phyloP scores from a whole-genome alignment of 2,888 invertebrate genomes.

The Sialis lutaria region DNA sequence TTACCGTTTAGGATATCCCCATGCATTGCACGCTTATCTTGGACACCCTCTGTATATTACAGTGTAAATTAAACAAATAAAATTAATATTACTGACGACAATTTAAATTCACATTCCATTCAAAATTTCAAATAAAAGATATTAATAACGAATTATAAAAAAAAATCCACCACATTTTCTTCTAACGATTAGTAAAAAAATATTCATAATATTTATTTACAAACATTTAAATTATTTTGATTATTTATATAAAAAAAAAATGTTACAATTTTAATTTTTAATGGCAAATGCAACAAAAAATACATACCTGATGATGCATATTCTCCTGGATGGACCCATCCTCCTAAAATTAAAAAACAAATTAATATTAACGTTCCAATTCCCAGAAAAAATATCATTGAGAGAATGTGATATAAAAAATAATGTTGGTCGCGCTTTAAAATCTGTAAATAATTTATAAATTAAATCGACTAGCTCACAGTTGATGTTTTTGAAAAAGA shows the following conservation, averaged over 20 bases:
- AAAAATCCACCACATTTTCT: background rate
- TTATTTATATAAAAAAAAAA: background rate
- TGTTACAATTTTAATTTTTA: background rate
- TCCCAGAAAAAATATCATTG: background rate
- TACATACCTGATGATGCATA: conserved; percentile 92
- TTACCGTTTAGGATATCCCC: too few relatives aligned
- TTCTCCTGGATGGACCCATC: conserved; percentile 97
- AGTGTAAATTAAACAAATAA: conserved; percentile 9
- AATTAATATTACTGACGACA: too few relatives aligned
- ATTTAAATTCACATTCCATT: background rate
- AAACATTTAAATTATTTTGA: too few relatives aligned
- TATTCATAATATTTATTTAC: too few relatives aligned
- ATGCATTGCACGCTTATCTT: too few relatives aligned
- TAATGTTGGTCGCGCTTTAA: too few relatives aligned
- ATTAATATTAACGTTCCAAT: conserved; percentile 8
- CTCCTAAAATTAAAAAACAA: conserved; percentile 40
- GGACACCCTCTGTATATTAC: too few relatives aligned
- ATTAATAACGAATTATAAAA: background rate
- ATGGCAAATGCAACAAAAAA: background rate
- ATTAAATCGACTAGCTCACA: background rate
- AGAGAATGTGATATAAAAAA: too few relatives aligned
- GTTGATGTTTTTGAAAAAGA: too few relatives aligned
- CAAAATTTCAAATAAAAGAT: background rate
- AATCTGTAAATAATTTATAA: too few relatives aligned
- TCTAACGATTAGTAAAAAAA: too few relatives aligned